A percentile compares a stretch with the other conserved stretches of the same genome.
These are phyloP conservation scores for Cantharis rufa DNA, from an alignment of 2,888 invertebrate genomes.

Conservation along the genomic window DNA sequence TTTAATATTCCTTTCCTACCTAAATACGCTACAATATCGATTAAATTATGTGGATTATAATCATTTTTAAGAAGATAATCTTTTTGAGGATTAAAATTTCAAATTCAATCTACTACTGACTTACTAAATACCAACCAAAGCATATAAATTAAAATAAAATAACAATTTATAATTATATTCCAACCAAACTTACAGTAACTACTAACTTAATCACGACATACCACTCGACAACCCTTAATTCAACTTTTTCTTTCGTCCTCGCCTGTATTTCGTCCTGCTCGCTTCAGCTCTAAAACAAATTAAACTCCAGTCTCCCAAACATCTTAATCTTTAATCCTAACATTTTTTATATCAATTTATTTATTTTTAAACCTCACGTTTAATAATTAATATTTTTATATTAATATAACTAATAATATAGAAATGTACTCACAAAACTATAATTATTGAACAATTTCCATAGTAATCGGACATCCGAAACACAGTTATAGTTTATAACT, in stretches of 20 bases:
- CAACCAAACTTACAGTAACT: not conserved
- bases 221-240: not conserved
- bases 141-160: not conserved
- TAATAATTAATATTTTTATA: no score
- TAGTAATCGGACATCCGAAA: no score
- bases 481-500: no score
- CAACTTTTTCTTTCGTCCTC: not conserved
- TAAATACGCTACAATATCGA: not conserved
- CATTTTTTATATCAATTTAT: no score
- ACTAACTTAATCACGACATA: not conserved
- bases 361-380: no score
- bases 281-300: no score
- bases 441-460: no score
- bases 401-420: no score
- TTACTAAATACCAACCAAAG: not conserved
- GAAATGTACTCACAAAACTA: no score
- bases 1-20: not conserved
- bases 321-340: no score
- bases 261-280: no score
- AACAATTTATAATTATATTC: not conserved
- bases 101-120: not conserved
- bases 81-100: not conserved
- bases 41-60: not conserved
- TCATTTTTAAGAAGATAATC: not conserved
- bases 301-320: no score